Conservation (phyloP, 1,140 invertebrate genomes). For the Drosophila orena region DNA sequence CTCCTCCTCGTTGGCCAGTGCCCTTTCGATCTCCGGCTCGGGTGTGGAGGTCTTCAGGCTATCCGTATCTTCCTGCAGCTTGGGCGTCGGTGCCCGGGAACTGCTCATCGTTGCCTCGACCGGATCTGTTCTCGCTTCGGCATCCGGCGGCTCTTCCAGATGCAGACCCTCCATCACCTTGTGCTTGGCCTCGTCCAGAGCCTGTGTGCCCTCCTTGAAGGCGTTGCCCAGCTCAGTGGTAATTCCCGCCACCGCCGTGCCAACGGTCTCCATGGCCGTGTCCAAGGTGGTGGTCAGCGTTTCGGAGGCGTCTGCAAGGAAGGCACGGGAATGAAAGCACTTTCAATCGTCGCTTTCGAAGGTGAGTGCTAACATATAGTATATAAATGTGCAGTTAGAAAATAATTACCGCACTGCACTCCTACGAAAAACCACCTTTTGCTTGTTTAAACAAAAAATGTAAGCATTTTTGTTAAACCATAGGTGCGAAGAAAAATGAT, state of each 20-base stretch:
- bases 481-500: no score
- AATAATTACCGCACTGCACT: background rate
- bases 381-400: constrained; percentile 3
- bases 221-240: constrained; percentile 75
- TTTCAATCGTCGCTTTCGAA: constrained; percentile 24
- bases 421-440: no score
- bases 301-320: constrained; percentile 57
- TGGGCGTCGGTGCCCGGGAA: constrained; percentile 56
- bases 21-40: constrained; percentile 81
- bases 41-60: constrained; percentile 81
- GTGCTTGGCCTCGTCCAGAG: constrained; percentile 71
- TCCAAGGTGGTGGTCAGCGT: constrained; percentile 61
- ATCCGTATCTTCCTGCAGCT: constrained; percentile 57
- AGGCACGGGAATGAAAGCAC: constrained; percentile 20
- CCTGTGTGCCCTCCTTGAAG: constrained; percentile 70
- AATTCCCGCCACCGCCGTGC: constrained; percentile 72
- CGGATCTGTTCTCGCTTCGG: background rate
- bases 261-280: constrained; percentile 74
- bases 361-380: background rate
- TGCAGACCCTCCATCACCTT: constrained; percentile 73
- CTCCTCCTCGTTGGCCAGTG: constrained; percentile 69
- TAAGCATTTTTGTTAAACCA: no score
- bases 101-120: constrained; percentile 26
- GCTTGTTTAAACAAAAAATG: no score
- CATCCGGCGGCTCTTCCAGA: constrained; percentile 23